Base-by-base conservation (phyloP, 2,888 invertebrate species). In the Nephrotoma guestfalica region DNA sequence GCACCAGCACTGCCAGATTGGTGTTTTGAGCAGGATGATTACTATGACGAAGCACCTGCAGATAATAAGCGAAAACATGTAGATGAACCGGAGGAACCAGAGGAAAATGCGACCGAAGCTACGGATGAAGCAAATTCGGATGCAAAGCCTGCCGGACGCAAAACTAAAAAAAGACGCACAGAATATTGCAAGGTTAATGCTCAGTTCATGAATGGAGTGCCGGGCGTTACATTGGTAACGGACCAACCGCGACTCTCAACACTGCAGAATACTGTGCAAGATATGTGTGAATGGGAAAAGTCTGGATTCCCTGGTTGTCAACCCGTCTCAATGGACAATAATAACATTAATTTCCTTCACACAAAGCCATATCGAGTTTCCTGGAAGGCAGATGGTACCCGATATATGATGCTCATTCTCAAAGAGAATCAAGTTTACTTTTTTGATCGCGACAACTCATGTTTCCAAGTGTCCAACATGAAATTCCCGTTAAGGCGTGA, bases 331-430 rank as follows among this genome's bases (percentile, higher is more conserved):
- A 98, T 99, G 98, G 96, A 97, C 89, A 92, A 92, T 0, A 90
- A 93, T 0, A 99, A 99, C 91, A 92, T 99, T 85, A 91, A 91
- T 86, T 93, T 95, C 11, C 91, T 99, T 3, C 93, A 94, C 43
- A 92, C 95, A 88, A 96, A 96, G 90, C 96, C 97, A 0, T 99
- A 99, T 90, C 94, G 95, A 90, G 99, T 99, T 0, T 99, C 99
- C 1, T 99, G 99, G 99, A 99, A 99, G 91, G 99, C 99, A 9
- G 99, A 99, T 91, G 99, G 99, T 51, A 97, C 86, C 0, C 96
- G 98, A 89, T 99, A 98, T 91, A 96, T 99, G 97, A 97, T 99
- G 97, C 92, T 98, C 83, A 97, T 99, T 88, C 95, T 97, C 89
- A 96, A 95, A 40, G 94, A 94, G 88, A 93, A 96, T 88, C 95